Conservation (phyloP, 2,888 invertebrate genomes). For the Diplazon laetatorius region DNA sequence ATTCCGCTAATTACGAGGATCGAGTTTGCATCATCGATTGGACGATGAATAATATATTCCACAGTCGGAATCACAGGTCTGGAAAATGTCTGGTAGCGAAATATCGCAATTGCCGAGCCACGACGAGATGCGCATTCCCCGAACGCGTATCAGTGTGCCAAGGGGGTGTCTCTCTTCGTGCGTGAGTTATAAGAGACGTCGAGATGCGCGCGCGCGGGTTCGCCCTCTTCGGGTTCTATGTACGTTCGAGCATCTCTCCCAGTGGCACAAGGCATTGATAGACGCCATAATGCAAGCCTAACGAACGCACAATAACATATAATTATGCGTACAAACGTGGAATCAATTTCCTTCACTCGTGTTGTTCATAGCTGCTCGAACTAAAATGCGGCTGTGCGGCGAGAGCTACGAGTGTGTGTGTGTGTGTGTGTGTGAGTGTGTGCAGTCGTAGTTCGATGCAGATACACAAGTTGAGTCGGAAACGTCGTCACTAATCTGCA, state of each 20-base stretch:
- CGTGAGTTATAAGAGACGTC: background rate
- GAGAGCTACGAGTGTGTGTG: background rate
- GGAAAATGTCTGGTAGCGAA: constrained; percentile 21
- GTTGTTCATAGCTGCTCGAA: constrained; percentile 9
- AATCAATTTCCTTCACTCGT: constrained; percentile 52
- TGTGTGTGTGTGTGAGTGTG: too few relatives aligned
- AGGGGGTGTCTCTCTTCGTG: too few relatives aligned
- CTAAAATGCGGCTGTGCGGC: constrained; percentile 23
- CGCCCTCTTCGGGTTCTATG: too few relatives aligned
- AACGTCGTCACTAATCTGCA: constrained; percentile 57
- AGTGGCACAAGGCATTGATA: constrained; percentile 61
- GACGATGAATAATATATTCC: background rate
- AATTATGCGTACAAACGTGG: constrained; percentile 60
- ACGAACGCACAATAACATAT: constrained; percentile 67
- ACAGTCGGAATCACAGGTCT: background rate
- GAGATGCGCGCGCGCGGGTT: constrained; percentile 24
- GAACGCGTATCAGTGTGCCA: background rate
- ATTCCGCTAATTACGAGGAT: constrained; percentile 2
- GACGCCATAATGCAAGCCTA: constrained; percentile 63
- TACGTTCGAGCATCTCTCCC: constrained; percentile 36
- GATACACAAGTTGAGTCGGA: constrained; percentile 9
- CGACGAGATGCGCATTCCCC: background rate
- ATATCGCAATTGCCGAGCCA: constrained; percentile 16
- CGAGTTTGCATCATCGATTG: background rate
- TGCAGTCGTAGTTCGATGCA: background rate